Conservation (phyloP, 2,888 invertebrate species). For the Apotomis betuletana region DNA sequence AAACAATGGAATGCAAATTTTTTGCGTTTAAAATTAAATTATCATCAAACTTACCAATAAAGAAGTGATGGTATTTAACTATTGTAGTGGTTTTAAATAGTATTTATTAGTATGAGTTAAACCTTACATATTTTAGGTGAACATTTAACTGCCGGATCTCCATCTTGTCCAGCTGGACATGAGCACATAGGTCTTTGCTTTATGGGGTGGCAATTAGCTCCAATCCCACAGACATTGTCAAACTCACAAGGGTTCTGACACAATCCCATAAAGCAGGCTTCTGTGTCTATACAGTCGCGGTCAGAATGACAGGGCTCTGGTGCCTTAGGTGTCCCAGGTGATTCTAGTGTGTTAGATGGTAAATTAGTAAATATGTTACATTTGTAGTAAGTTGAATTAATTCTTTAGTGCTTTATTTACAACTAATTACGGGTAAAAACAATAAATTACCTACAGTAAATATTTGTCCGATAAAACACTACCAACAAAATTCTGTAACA, state of each 20-base stretch:
- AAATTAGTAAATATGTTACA: conserved; percentile 68
- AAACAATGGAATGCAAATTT: too few relatives aligned
- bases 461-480: conserved; percentile 79
- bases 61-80: neutral
- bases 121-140: conserved; percentile 90
- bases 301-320: conserved; percentile 92
- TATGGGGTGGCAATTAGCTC: conserved; percentile 91
- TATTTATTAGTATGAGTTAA: conserved; percentile 55
- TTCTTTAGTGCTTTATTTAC: conserved; percentile 41
- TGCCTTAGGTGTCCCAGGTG: conserved; percentile 87
- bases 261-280: conserved; percentile 91
- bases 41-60: too few relatives aligned
- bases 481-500: conserved; percentile 15
- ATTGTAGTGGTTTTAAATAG: conserved; percentile 6
- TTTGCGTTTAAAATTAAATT: too few relatives aligned
- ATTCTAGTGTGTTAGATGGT: conserved; percentile 85
- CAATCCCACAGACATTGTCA: conserved; percentile 89
- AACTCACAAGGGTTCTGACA: conserved; percentile 94
- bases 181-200: conserved; percentile 93
- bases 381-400: conserved; percentile 18
- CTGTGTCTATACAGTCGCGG: conserved; percentile 91
- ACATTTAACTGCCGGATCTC: conserved; percentile 92
- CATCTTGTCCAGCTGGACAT: conserved; percentile 91
- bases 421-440: conserved; percentile 40
- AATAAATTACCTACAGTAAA: conserved; percentile 47